These are phyloP conservation scores for Mesocricetus auratus DNA, from an alignment of 2,113 vertebrate species.

Conservation along the genomic window DNA sequence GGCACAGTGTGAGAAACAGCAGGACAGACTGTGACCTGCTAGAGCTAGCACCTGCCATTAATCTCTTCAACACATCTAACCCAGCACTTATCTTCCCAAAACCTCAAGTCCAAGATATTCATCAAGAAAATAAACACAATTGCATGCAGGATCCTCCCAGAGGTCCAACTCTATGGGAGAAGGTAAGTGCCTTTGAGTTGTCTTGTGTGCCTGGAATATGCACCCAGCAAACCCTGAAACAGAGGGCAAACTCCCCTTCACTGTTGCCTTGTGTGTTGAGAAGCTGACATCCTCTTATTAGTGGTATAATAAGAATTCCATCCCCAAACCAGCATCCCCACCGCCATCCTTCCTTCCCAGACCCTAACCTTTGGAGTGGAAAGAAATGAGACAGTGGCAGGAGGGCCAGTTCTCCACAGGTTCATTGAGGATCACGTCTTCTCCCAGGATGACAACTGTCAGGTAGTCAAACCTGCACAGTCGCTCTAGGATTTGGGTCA, in stretches of 20 bases:
- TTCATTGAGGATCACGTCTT: constrained; percentile 97
- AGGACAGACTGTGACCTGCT: not conserved
- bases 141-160: constrained; percentile 33
- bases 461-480: constrained; percentile 98
- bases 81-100: not conserved
- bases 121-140: constrained; percentile 50
- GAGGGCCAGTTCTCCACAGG: constrained; percentile 98
- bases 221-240: not conserved
- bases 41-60: constrained; percentile 26
- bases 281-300: not conserved
- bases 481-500: constrained; percentile 99
- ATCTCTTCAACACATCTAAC: not conserved
- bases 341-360: not conserved
- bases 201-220: not conserved
- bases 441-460: constrained; percentile 98
- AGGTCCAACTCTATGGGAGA: not conserved
- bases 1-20: constrained; percentile 9
- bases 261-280: not conserved
- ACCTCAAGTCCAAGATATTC: constrained; percentile 26
- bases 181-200: not conserved
- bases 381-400: constrained; percentile 98
- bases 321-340: constrained; percentile 13
- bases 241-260: not conserved
- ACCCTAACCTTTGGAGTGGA: constrained; percentile 97
- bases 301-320: constrained; percentile 9